Base-by-base conservation (phyloP, 2,113 vertebrate species). In the Myrmecophaga tridactyla region DNA sequence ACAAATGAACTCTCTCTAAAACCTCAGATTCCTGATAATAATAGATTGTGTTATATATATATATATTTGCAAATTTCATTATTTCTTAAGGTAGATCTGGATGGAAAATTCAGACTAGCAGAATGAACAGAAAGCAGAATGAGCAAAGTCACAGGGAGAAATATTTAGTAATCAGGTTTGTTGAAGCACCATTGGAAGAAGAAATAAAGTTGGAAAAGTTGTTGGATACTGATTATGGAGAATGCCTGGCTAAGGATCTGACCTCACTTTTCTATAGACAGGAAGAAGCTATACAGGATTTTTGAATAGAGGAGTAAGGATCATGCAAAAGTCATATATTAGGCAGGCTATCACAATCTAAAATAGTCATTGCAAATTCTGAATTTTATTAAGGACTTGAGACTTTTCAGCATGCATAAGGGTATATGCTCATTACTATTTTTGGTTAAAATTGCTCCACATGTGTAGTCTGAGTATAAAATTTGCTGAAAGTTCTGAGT, bases 191-290 rank as follows among this genome's bases (percentile, higher is more conserved):
- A 4, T 2, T 5, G 1, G 36, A 70, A 36, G 9, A 46, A 56
- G 11, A 48, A 27, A 48, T 1, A 2, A 0, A 1, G 9, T 0
- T 4, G 7, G 73, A 9, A 51, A 6, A 27, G 17, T 3, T 7
- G 11, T 31, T 1, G 5, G 29, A 23, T 31, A 2, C 75, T 21
- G 69, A 14, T 4, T 9, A 0, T 0, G 5, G 29, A 46, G 72
- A 63, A 31, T 4, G n/a, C 51, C 41, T 11, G 14, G 51, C 21
- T 8, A 1, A 8, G 31, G 36, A 9, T 75, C 27, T 46, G 17
- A 34, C 4, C 29, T 46, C 5, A n/a, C 31, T 56, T 18, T 14
- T 15, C 78, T 18, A 2, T 17, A 18, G 18, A 31, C 13, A 7
- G 36, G 2, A 2, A 62, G 25, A 2, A 17, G 27, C 65, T 34